phyloP scores from a whole-genome alignment of 2,888 invertebrate genomes.

The Machimus atricapillus region DNA sequence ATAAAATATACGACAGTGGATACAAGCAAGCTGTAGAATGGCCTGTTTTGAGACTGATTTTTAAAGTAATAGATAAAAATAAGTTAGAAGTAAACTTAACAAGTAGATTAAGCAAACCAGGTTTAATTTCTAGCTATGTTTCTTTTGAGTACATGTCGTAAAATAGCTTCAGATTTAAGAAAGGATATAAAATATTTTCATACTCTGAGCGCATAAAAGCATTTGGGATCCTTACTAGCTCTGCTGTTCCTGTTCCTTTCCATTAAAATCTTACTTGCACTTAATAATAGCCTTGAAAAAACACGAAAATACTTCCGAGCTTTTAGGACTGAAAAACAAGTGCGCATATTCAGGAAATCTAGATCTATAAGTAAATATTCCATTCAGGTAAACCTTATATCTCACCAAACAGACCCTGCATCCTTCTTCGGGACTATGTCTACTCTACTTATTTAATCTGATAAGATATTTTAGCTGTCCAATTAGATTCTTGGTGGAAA shows the following conservation, averaged over 20 bases:
- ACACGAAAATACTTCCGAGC: background rate
- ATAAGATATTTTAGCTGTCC: background rate
- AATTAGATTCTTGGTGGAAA: background rate
- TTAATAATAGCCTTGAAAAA: background rate
- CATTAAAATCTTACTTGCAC: background rate
- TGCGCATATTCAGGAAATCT: background rate
- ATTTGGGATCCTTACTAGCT: background rate
- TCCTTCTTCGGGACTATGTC: background rate
- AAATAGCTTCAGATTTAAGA: background rate
- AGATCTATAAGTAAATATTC: background rate
- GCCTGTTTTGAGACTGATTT: slow-evolving; percentile 59
- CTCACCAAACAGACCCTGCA: background rate
- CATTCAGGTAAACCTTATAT: background rate
- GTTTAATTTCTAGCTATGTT: slow-evolving; percentile 10
- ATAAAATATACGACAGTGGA: background rate
- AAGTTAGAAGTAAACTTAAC: slow-evolving; percentile 1
- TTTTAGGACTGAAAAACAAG: background rate
- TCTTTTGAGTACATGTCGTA: slow-evolving; percentile 1
- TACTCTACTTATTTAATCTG: background rate
- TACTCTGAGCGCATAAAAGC: background rate
- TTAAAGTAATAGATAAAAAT: slow-evolving; percentile 50
- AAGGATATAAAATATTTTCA: background rate
- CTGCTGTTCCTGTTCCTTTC: background rate
- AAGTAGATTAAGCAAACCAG: background rate
- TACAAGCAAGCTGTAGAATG: slow-evolving; percentile 46